Conservation (phyloP, 2,797 vertebrate species). For the Lates japonicus region DNA sequence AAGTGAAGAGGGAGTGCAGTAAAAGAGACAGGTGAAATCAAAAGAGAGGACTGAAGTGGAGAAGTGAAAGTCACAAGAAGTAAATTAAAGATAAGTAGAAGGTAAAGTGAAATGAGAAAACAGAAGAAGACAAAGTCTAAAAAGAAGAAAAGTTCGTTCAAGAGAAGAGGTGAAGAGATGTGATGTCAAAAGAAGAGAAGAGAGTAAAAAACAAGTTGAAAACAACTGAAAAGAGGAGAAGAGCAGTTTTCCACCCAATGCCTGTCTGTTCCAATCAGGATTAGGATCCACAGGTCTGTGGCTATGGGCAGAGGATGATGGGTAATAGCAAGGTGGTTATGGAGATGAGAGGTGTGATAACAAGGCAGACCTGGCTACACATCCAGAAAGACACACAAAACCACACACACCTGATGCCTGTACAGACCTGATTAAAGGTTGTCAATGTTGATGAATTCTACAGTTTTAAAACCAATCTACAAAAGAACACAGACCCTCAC, state of each 20-base stretch:
- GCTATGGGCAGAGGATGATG: constrained; percentile 47
- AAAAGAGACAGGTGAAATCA: no score
- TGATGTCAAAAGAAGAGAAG: no score
- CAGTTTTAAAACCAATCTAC: constrained; percentile 48
- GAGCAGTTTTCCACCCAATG: constrained; percentile 26
- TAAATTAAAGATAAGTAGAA: no score
- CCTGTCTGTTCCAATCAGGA: constrained; percentile 57
- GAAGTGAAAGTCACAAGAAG: no score
- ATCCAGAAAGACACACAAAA: neutral
- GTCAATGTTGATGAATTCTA: constrained; percentile 51
- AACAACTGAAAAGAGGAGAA: no score
- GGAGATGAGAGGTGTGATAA: constrained; percentile 39
- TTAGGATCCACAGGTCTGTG: constrained; percentile 21
- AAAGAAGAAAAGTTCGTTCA: no score
- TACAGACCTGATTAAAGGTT: constrained; percentile 5
- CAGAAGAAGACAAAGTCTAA: no score
- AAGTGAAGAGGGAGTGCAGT: no score
- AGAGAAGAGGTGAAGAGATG: no score
- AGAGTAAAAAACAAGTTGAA: no score
- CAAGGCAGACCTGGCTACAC: constrained; percentile 20
- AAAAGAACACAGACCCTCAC: neutral
- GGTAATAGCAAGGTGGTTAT: constrained; percentile 39
- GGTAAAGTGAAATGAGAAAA: no score
- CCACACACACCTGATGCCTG: neutral
- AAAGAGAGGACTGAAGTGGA: no score